Percentiles rank a stretch among this genome's conserved stretches.
Evolutionary conservation across 1,140 invertebrate species (phyloP).

Genomic region (Halyomorpha halys): DNA sequence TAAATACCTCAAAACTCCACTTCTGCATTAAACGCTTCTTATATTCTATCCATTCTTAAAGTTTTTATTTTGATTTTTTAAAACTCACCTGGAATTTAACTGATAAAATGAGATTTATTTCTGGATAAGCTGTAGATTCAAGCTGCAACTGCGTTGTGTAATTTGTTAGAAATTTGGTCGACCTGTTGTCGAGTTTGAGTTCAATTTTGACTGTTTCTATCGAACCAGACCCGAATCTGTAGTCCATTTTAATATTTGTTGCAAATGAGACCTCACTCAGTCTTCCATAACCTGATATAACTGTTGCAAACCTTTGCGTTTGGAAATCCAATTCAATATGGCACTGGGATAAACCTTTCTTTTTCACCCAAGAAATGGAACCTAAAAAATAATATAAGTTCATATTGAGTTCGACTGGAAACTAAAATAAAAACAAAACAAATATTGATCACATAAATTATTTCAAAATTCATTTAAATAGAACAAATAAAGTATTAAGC

Average conservation of each 20-base stretch:
- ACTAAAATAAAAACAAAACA: too few relatives aligned
- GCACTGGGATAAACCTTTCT: slow-evolving; percentile 56
- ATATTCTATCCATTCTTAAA: too few relatives aligned
- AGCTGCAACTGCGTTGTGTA: slow-evolving; percentile 49
- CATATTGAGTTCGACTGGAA: too few relatives aligned
- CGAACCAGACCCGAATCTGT: slow-evolving; percentile 52
- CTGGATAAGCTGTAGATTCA: slow-evolving; percentile 60
- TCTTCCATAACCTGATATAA: slow-evolving; percentile 55
- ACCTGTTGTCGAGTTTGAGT: slow-evolving; percentile 50
- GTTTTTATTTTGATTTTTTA: too few relatives aligned
- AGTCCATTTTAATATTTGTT: slow-evolving; percentile 50
- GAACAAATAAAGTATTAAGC: too few relatives aligned
- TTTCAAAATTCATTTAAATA: too few relatives aligned
- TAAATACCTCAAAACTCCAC: too few relatives aligned
- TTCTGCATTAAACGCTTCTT: too few relatives aligned
- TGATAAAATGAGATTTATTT: slow-evolving; percentile 58
- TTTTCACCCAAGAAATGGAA: slow-evolving; percentile 44
- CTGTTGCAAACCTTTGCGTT: slow-evolving; percentile 54
- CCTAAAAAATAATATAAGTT: slow-evolving; percentile 34
- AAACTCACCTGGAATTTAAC: slow-evolving; percentile 47
- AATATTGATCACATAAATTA: too few relatives aligned
- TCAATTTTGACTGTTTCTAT: slow-evolving; percentile 57
- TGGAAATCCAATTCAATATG: slow-evolving; percentile 55
- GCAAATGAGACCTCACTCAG: slow-evolving; percentile 41
- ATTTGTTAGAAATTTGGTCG: slow-evolving; percentile 47